Evolutionary conservation across 2,888 invertebrate genomes (phyloP).

Genomic region (Pharmacophagus antenor): DNA sequence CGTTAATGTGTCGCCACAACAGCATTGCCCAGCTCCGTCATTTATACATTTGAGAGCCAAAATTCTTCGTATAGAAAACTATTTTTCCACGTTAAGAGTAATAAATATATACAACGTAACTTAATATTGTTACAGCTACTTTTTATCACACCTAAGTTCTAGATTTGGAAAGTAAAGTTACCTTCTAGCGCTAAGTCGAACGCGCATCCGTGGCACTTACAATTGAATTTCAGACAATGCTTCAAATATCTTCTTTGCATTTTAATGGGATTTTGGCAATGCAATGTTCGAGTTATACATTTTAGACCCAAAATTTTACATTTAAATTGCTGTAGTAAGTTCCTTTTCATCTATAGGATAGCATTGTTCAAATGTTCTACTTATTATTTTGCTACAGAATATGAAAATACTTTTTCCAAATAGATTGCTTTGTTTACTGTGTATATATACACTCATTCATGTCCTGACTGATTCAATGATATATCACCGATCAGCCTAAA

Average conservation of each 20-base stretch:
- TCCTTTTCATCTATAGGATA: neutral
- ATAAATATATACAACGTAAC: neutral
- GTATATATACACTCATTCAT: too few species aligned
- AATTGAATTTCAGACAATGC: constrained; percentile 8
- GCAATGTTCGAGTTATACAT: neutral
- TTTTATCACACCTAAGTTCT: neutral
- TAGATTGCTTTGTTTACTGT: too few species aligned
- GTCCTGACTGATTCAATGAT: too few species aligned
- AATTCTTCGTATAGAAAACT: too few species aligned
- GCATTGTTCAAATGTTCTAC: neutral
- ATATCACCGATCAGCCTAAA: too few species aligned
- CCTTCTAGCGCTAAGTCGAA: constrained; percentile 1
- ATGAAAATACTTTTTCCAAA: neutral
- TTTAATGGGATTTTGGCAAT: neutral
- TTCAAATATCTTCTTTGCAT: constrained; percentile 5
- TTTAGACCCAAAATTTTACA: neutral
- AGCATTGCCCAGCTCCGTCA: too few species aligned
- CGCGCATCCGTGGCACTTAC: neutral
- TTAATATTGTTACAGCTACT: neutral
- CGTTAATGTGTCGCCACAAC: too few species aligned
- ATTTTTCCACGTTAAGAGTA: too few species aligned
- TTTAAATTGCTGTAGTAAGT: neutral
- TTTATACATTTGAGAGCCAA: too few species aligned
- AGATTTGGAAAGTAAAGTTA: neutral
- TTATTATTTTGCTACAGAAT: neutral